Evolutionary conservation across 2,888 invertebrate species (phyloP).

Genomic region (Thumatha senex): DNA sequence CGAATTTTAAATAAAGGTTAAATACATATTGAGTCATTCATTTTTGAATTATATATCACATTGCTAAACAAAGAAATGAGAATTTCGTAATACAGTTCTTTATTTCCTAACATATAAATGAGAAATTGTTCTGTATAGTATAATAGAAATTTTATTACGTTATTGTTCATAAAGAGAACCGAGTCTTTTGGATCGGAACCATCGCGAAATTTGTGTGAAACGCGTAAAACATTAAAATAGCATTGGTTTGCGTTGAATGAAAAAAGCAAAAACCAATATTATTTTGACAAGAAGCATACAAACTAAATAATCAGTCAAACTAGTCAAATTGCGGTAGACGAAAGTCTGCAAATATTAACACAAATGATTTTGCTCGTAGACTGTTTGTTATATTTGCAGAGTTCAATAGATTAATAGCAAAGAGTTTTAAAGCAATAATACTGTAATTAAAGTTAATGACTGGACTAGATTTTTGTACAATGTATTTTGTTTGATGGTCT

Average conservation of each 20-base stretch:
- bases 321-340: conserved; percentile 21
- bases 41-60: not conserved
- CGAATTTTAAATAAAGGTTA: not conserved
- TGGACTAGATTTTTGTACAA: conserved; percentile 15
- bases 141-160: conserved; percentile 18
- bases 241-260: no score
- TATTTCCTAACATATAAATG: conserved; percentile 2
- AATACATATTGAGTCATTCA: not conserved
- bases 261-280: no score
- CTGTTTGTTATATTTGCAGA: conserved; percentile 10
- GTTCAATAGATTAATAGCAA: conserved; percentile 8
- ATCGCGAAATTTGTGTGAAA: no score
- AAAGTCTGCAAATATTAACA: conserved; percentile 21
- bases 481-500: not conserved
- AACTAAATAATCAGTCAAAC: conserved; percentile 40
- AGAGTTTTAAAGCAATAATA: conserved; percentile 9
- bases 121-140: no score
- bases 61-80: conserved; percentile 6
- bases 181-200: no score
- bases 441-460: conserved; percentile 20
- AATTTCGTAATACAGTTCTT: not conserved
- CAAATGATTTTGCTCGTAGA: conserved; percentile 16
- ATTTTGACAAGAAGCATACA: conserved; percentile 22
- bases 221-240: no score
- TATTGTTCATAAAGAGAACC: no score